Evolutionary conservation across 2,888 invertebrate species (phyloP), one percentile per base, ranked within the genome.

Genomic region (Rhopalosiphum nymphaeae): DNA sequence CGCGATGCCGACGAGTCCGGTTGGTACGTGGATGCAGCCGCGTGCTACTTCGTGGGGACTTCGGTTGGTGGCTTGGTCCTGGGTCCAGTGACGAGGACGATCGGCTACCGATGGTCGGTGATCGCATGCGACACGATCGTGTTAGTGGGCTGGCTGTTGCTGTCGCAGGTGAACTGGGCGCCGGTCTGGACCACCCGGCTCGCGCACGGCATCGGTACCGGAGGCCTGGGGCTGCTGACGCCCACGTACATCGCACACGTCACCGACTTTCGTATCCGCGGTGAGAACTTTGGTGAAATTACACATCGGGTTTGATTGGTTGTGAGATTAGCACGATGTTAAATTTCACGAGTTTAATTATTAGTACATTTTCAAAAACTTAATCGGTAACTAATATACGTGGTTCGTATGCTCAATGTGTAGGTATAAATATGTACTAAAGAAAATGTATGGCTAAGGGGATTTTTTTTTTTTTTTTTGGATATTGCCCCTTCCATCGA

Each of bases 181-280:
- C 46, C 57, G 16, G 61, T 92, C n/a, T 67, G n/a, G 87, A 1
- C 29, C 21, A 87, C 61, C 16, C 87, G 92, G 10, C 10, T 87
- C 26, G 21, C 29, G 21, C 87, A 87, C 3, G 92, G 92, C 36
- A 16, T 92, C 61, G 87, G 92, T 9, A 25, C 67, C 67, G 87
- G 92, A 9, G 92, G 87, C 16, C 87, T 92, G 16, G 49, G 86
- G 7, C 16, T 92, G 42, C 36, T 87, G 5, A 42, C 3, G 0
- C 87, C 92, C 29, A 67, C 61, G 86, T 92, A 92, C 29, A 87
- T 92, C 10, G 46, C 87, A 25, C 92, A 92, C 46, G 21, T 87
- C 11, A 42, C 87, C 3, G 87, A 92, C 29, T 87, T 92, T 4
- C 42, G 42, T 10, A 49, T 92, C 1, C 26, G 92, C 0, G 92